Percentiles rank a stretch among this genome's conserved stretches.
Evolutionary conservation across 2,888 invertebrate species (phyloP).

Genomic region (Trypoxylon attenuatum): DNA sequence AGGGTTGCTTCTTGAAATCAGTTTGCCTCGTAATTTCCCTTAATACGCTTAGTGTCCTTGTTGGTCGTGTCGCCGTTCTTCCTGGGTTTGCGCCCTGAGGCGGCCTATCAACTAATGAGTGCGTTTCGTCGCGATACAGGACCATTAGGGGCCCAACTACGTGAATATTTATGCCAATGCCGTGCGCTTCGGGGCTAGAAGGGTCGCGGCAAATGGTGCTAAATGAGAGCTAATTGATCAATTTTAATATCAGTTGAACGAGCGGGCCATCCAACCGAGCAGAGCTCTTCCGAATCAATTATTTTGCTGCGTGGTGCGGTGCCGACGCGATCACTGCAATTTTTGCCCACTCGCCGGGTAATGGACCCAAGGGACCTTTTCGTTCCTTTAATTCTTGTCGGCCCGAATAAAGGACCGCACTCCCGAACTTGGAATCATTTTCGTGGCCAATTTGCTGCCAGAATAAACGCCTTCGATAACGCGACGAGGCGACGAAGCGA

Average conservation of each 20-base stretch:
- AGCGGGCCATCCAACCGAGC: too few relatives aligned
- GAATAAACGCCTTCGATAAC: too few relatives aligned
- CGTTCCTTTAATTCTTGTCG: too few relatives aligned
- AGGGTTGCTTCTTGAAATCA: conserved; percentile 39
- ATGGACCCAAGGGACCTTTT: too few relatives aligned
- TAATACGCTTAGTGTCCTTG: conserved; percentile 20
- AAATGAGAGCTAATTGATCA: conserved; percentile 28
- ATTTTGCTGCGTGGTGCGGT: background rate
- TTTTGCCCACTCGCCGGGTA: background rate
- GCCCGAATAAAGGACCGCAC: too few relatives aligned
- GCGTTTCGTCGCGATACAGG: background rate
- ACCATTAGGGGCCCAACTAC: background rate
- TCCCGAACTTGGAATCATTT: too few relatives aligned
- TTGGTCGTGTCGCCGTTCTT: background rate
- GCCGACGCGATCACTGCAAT: background rate
- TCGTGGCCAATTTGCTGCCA: too few relatives aligned
- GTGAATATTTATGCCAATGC: conserved; percentile 8
- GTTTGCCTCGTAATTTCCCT: conserved; percentile 24
- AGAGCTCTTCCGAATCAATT: conserved; percentile 8
- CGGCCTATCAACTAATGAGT: conserved; percentile 24
- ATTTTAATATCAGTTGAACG: conserved; percentile 26
- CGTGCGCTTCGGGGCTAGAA: background rate
- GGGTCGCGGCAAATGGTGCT: background rate
- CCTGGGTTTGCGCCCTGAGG: background rate
- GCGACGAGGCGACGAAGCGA: too few relatives aligned